Conservation (phyloP, 2,113 vertebrate species). For the Bufo gargarizans region DNA sequence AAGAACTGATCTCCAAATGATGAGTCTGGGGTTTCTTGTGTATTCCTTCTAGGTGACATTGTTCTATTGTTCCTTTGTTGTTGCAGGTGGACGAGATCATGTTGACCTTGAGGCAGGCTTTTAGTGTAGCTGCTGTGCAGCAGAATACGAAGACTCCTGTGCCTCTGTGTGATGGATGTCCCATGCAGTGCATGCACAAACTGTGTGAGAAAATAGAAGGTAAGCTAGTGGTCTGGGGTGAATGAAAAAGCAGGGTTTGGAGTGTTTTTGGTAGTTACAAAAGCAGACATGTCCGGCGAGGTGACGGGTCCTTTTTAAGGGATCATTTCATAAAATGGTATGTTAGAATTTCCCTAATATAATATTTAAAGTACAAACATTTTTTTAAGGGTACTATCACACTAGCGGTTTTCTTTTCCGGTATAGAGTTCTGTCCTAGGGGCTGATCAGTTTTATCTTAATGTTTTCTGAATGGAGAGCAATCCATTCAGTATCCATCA, state of each 20-base stretch:
- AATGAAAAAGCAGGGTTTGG: neutral
- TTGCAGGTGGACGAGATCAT: slow-evolving; percentile 96
- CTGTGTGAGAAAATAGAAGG: slow-evolving; percentile 95
- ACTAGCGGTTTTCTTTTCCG: too few relatives aligned
- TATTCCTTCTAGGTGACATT: neutral
- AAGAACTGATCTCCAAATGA: too few relatives aligned
- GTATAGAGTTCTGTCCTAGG: too few relatives aligned
- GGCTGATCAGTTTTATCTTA: too few relatives aligned
- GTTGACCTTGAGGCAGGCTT: slow-evolving; percentile 97
- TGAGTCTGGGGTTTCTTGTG: neutral
- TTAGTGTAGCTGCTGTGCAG: slow-evolving; percentile 89
- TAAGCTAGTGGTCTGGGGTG: slow-evolving; percentile 61
- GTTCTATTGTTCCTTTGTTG: neutral
- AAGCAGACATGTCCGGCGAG: too few relatives aligned
- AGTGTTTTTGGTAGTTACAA: neutral
- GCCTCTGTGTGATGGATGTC: slow-evolving; percentile 90
- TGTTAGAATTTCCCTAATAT: too few relatives aligned
- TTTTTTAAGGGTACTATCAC: too few relatives aligned
- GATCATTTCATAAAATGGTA: too few relatives aligned
- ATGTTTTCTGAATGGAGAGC: too few relatives aligned
- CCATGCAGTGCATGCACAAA: slow-evolving; percentile 88
- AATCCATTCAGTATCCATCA: too few relatives aligned
- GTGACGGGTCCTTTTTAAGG: too few relatives aligned
- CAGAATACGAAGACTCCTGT: slow-evolving; percentile 79
- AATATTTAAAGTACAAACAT: too few relatives aligned